Conservation (phyloP, 2,888 invertebrate genomes). For the Morpho helenor region DNA sequence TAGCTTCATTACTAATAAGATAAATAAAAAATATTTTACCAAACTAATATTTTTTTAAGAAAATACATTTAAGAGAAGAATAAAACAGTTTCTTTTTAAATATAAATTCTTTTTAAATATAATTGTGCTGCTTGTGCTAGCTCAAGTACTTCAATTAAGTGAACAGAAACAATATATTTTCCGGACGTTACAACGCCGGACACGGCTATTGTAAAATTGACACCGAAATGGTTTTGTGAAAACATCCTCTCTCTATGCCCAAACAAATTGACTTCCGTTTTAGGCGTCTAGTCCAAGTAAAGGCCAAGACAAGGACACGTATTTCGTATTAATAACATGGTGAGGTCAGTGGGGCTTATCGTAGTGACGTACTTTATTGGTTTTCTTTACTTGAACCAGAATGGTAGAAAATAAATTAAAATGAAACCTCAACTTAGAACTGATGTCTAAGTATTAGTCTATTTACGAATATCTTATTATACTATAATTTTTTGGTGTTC, state of each 20-base stretch:
- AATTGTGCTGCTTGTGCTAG: slow-evolving; percentile 12
- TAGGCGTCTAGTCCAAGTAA: neutral
- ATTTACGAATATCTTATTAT: too few species aligned
- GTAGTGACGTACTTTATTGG: too few species aligned
- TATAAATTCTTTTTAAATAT: neutral
- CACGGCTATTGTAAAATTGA: slow-evolving; percentile 24
- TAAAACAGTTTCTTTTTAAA: neutral
- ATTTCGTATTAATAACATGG: neutral
- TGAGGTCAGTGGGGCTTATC: too few species aligned
- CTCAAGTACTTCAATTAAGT: slow-evolving; percentile 10
- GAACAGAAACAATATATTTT: slow-evolving; percentile 16
- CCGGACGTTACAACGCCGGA: slow-evolving; percentile 25
- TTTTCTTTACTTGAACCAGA: too few species aligned
- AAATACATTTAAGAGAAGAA: too few species aligned
- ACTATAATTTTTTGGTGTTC: too few species aligned
- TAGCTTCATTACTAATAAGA: too few species aligned
- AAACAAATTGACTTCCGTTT: slow-evolving; percentile 22
- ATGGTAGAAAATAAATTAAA: too few species aligned
- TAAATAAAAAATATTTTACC: too few species aligned
- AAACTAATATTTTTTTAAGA: too few species aligned
- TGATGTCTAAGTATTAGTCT: too few species aligned
- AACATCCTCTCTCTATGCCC: slow-evolving; percentile 25
- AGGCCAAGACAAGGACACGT: neutral
- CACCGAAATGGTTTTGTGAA: slow-evolving; percentile 24
- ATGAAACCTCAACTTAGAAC: too few species aligned